A percentile compares a stretch with the other conserved stretches of the same genome.
Conservation (phyloP, 1,140 invertebrate species). For the Caenorhabditis latens region DNA sequence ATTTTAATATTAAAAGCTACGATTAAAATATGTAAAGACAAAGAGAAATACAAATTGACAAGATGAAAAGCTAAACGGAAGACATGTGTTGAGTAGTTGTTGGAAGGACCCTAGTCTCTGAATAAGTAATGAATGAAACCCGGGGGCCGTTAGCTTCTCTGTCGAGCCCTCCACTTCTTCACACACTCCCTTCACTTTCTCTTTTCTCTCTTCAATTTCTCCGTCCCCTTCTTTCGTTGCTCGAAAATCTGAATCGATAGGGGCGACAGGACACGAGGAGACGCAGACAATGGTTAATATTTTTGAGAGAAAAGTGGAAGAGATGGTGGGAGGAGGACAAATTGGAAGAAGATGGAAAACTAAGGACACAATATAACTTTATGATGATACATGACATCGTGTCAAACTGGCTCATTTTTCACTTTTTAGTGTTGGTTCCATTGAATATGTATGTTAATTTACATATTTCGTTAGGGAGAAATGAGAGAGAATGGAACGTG, state of each 20-base stretch:
- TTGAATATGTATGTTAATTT: slow-evolving; percentile 1
- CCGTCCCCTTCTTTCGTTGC: neutral
- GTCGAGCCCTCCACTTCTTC: neutral
- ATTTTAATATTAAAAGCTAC: neutral
- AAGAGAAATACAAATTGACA: neutral
- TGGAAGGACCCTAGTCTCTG: neutral
- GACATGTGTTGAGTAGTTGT: slow-evolving; percentile 52
- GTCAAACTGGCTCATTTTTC: slow-evolving; percentile 31
- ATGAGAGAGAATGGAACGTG: neutral
- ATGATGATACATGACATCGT: neutral
- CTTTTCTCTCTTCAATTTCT: slow-evolving; percentile 30
- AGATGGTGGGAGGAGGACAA: neutral
- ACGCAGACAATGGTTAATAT: slow-evolving; percentile 46
- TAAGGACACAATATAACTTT: neutral
- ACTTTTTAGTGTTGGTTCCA: neutral
- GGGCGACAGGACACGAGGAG: slow-evolving; percentile 6
- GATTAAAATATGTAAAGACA: neutral
- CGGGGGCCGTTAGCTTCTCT: slow-evolving; percentile 11
- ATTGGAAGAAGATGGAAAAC: neutral
- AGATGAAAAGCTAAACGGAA: slow-evolving; percentile 27
- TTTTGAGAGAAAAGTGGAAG: slow-evolving; percentile 6
- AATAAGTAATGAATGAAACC: slow-evolving; percentile 53
- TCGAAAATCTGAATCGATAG: slow-evolving; percentile 52
- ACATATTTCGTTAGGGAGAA: neutral
- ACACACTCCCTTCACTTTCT: slow-evolving; percentile 27